Evolutionary conservation across 1,140 invertebrate species (phyloP).

Genomic region (Nasonia longicornis): DNA sequence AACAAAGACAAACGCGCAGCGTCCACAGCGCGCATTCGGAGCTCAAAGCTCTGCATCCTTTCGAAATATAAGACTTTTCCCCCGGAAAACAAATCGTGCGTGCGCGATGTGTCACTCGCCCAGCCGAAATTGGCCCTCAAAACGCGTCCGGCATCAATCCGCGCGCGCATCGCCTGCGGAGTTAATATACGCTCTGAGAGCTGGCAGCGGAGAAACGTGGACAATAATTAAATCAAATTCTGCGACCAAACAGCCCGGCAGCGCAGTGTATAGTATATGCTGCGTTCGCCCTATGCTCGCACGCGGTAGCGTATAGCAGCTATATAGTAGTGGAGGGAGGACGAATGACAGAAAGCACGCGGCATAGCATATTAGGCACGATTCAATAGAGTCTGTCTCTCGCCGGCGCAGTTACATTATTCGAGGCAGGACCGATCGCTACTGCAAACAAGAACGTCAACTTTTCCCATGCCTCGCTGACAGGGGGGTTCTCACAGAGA

Average conservation of each 20-base stretch:
- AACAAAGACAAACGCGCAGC: too few species aligned
- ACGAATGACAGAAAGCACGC: constrained; percentile 55
- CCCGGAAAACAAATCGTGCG: neutral
- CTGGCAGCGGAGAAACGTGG: neutral
- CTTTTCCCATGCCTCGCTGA: constrained; percentile 66
- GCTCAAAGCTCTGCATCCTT: too few species aligned
- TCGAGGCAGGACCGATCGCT: constrained; percentile 63
- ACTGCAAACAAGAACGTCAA: constrained; percentile 66
- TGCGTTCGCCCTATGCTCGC: neutral
- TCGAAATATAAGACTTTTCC: too few species aligned
- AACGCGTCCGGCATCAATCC: neutral
- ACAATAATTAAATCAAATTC: constrained; percentile 43
- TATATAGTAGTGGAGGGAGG: constrained; percentile 51
- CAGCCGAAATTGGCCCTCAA: neutral
- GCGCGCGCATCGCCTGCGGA: constrained; percentile 15
- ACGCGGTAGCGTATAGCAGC: constrained; percentile 41
- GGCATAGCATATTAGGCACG: constrained; percentile 63
- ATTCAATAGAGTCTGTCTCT: constrained; percentile 61
- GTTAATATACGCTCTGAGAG: neutral
- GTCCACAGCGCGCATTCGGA: too few species aligned
- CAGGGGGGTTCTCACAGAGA: constrained; percentile 64
- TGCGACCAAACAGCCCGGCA: neutral
- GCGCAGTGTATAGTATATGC: neutral
- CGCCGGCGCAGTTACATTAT: constrained; percentile 61
- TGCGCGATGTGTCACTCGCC: neutral